Evolutionary conservation across 2,888 invertebrate species (phyloP).

Genomic region (Chrysodeixis includens): DNA sequence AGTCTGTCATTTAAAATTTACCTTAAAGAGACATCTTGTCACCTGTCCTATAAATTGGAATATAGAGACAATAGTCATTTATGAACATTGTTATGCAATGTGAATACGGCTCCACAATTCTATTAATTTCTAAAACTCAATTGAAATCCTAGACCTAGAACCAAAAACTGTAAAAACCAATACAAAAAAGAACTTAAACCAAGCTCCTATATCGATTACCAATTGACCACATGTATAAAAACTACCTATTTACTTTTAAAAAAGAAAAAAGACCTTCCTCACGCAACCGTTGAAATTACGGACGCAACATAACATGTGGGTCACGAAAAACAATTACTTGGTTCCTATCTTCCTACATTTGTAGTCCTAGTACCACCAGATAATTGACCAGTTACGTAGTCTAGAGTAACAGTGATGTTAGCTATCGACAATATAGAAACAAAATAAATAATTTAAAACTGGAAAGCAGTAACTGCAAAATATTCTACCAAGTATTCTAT

Average conservation of each 20-base stretch:
- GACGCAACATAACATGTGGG: constrained; percentile 52
- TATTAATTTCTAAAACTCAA: no score
- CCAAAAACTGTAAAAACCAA: constrained; percentile 10
- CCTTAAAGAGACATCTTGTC: no score
- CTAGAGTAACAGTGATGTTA: constrained; percentile 22
- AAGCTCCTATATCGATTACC: no score
- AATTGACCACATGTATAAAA: constrained; percentile 6
- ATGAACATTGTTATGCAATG: no score
- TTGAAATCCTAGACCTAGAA: no score
- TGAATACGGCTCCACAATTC: no score
- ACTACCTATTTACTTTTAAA: constrained; percentile 9
- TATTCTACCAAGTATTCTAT: no score
- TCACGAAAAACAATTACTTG: constrained; percentile 71
- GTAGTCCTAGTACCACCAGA: constrained; percentile 33
- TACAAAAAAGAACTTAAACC: no score
- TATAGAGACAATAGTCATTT: no score
- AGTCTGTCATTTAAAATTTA: no score
- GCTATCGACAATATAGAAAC: constrained; percentile 34
- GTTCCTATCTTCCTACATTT: constrained; percentile 35
- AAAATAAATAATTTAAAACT: not conserved
- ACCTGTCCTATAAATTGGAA: no score
- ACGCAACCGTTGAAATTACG: constrained; percentile 49
- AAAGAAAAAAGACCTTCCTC: constrained; percentile 22
- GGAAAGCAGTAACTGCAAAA: no score
- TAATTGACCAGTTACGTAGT: constrained; percentile 32